Evolutionary conservation across 2,888 invertebrate species (phyloP).

Genomic region (Rutpela maculata): DNA sequence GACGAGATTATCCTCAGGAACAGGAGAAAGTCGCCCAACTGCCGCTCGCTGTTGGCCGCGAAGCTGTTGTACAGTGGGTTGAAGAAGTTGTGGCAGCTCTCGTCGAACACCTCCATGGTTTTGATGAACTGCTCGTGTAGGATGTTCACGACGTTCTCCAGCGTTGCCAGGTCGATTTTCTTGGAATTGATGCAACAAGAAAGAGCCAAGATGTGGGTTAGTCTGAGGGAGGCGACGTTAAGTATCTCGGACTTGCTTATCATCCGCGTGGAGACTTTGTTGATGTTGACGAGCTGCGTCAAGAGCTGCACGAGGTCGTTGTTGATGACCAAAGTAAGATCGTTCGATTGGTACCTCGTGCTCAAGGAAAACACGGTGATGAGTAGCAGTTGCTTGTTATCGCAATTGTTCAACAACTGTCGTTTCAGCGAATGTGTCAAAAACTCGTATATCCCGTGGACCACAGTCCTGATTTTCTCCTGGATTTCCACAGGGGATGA

Average conservation of each 20-base stretch:
- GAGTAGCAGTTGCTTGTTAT: conserved; percentile 73
- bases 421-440: conserved; percentile 74
- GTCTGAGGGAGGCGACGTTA: conserved; percentile 75
- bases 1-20: conserved; percentile 77
- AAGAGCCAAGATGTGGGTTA: conserved; percentile 77
- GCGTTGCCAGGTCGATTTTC: conserved; percentile 73
- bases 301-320: conserved; percentile 76
- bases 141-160: conserved; percentile 76
- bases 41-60: conserved; percentile 68
- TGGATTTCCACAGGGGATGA: conserved; percentile 75
- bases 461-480: conserved; percentile 74
- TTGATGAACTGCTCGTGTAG: conserved; percentile 74
- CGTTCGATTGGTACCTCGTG: conserved; percentile 75
- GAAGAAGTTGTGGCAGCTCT: conserved; percentile 54
- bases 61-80: conserved; percentile 49
- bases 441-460: conserved; percentile 75
- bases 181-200: conserved; percentile 76
- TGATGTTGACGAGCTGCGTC: conserved; percentile 65
- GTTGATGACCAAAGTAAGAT: conserved; percentile 77
- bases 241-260: conserved; percentile 68
- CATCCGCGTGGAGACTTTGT: conserved; percentile 43
- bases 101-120: conserved; percentile 59
- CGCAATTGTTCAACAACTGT: conserved; percentile 61
- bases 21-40: conserved; percentile 77
- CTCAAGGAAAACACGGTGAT: conserved; percentile 77